A percentile compares a stretch with the other conserved stretches of the same genome.
Conservation (phyloP, 2,888 invertebrate genomes). For the Willowsia nigromaculata region DNA sequence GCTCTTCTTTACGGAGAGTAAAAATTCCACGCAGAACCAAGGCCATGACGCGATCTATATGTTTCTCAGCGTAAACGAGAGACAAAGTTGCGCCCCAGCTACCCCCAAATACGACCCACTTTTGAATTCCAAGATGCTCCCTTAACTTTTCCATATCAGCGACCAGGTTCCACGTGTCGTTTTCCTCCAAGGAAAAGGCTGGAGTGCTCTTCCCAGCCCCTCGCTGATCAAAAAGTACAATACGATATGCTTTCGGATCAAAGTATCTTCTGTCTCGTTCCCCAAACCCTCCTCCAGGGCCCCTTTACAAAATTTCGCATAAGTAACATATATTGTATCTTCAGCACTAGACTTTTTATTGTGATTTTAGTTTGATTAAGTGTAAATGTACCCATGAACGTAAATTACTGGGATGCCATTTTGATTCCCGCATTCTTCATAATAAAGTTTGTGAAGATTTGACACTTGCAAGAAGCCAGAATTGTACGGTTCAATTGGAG, state of each 20-base stretch:
- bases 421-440: conserved; percentile 68
- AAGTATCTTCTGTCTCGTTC: conserved; percentile 65
- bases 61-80: conserved; percentile 63
- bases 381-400: conserved; percentile 68
- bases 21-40: conserved; percentile 69
- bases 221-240: conserved; percentile 66
- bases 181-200: conserved; percentile 64
- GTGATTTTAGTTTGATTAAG: no score
- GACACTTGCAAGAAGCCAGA: conserved; percentile 63
- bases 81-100: conserved; percentile 69
- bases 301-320: conserved; percentile 8
- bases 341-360: not conserved
- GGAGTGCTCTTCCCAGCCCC: conserved; percentile 66
- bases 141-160: conserved; percentile 70
- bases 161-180: conserved; percentile 70
- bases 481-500: conserved; percentile 63
- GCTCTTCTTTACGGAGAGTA: conserved; percentile 63
- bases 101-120: conserved; percentile 68
- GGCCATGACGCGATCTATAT: conserved; percentile 66
- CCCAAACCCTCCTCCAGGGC: conserved; percentile 60
- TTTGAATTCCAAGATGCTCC: conserved; percentile 67
- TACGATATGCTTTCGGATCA: conserved; percentile 63
- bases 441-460: conserved; percentile 62
- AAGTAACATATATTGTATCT: no score
- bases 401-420: conserved; percentile 65